phyloP scores from a whole-genome alignment of 2,888 invertebrate species.

The Hofmannophila pseudospretella region DNA sequence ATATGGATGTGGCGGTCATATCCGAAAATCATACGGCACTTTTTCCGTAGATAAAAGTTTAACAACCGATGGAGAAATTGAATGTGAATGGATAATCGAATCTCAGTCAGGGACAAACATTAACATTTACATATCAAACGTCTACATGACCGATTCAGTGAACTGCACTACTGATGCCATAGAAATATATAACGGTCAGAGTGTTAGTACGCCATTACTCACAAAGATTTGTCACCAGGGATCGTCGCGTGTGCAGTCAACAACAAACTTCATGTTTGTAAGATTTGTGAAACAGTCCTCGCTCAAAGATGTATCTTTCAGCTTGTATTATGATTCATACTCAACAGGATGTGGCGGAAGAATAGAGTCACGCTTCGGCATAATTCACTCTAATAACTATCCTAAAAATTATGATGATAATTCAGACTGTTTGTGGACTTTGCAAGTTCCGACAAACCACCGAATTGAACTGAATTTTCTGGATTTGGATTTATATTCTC shows the following conservation, averaged over 20 bases:
- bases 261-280: constrained; percentile 83
- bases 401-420: constrained; percentile 87
- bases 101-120: constrained; percentile 82
- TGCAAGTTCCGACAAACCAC: constrained; percentile 82
- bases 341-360: constrained; percentile 86
- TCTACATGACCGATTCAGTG: constrained; percentile 78
- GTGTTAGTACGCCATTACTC: constrained; percentile 75
- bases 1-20: constrained; percentile 85
- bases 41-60: constrained; percentile 82
- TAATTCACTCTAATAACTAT: constrained; percentile 88
- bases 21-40: constrained; percentile 72
- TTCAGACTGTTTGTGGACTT: constrained; percentile 87
- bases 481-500: constrained; percentile 78
- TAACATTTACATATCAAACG: constrained; percentile 79
- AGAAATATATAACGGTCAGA: constrained; percentile 82
- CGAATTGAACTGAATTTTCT: constrained; percentile 82
- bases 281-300: constrained; percentile 79
- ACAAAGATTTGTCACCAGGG: constrained; percentile 79
- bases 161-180: constrained; percentile 82
- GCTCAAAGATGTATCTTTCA: constrained; percentile 81
- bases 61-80: constrained; percentile 56
- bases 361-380: constrained; percentile 78
- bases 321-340: constrained; percentile 49
- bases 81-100: constrained; percentile 88
- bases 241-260: constrained; percentile 72